These are phyloP conservation scores for Drosophila peninsularis DNA, from an alignment of 2,888 invertebrate species.

Conservation along the genomic window DNA sequence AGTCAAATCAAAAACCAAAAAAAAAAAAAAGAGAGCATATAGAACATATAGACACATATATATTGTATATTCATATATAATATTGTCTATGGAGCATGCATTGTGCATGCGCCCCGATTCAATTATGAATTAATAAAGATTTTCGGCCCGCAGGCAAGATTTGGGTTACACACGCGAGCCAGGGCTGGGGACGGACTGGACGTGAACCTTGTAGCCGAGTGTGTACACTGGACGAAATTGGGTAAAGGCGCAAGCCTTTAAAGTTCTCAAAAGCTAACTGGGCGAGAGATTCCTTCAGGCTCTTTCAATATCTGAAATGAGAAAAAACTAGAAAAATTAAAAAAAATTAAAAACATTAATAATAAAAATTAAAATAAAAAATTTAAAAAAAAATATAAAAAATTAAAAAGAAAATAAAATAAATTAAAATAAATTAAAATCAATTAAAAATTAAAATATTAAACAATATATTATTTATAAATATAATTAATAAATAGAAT, in stretches of 20 bases:
- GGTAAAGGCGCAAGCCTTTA: background rate
- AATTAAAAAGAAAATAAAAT: too few relatives aligned
- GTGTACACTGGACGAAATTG: background rate
- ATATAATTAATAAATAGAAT: too few relatives aligned
- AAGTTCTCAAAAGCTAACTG: background rate
- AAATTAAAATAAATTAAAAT: too few relatives aligned
- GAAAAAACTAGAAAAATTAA: too few relatives aligned
- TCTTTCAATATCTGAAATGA: too few relatives aligned
- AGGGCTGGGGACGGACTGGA: background rate
- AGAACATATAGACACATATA: background rate
- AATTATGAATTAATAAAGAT: conserved; percentile 85
- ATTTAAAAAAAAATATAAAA: too few relatives aligned
- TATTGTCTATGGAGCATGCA: conserved; percentile 29
- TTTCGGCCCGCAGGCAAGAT: conserved; percentile 84
- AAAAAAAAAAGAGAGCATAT: conserved; percentile 20
- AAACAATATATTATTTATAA: too few relatives aligned
- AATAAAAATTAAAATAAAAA: too few relatives aligned
- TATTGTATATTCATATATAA: background rate
- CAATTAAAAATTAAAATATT: too few relatives aligned
- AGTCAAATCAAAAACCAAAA: conserved; percentile 72
- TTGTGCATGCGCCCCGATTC: conserved; percentile 75
- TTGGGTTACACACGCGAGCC: conserved; percentile 79
- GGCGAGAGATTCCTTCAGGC: too few relatives aligned
- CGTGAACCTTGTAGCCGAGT: conserved; percentile 5
- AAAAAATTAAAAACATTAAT: too few relatives aligned